Evolutionary conservation across 2,888 invertebrate species (phyloP), one percentile per base, ranked within the genome.

Genomic region (Perizoma flavofasciatum): DNA sequence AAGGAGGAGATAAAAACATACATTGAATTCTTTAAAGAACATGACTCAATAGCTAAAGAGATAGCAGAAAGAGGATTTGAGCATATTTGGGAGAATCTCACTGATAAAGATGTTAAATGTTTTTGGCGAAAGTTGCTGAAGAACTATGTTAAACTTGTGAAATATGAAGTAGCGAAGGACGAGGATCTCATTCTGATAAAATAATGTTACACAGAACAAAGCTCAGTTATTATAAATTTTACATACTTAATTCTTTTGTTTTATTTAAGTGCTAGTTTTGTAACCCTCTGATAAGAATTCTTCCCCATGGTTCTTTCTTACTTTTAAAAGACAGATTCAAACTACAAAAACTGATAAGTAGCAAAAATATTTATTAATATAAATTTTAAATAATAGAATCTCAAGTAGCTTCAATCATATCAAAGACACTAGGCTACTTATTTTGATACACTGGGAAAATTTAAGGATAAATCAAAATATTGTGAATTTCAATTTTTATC

Each of bases 61-160:
- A 98, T 99, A 65, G 98, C 98, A 0, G 88, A 95, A 56, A 93
- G 95, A 71, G 99, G 99, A 0, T 95, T 94, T 76, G 89, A 95
- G 69, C 96, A 98, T 77, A 95, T 99, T 74, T 95, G 95, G 95
- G 93, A 97, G 56, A 95, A 97, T 87, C 92, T 99, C 59, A 94
- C 94, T 70, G 95, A 98, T 92, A 93, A 95, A 56, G 96, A 98
- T 84, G 93, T 99, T 0, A 92, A 92, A 66, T 98, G 97, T 78
- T 99, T 97, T 82, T 99, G 99, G 98, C 93, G 92, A 68, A 94
- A 93, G 67, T 88, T 98, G 57, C 84, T 99, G 6, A 93, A 92
- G 60, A 92, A 92, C 70, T 98, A 98, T 85, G 91, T 95, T 1
- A 95, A 95, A 76, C 88, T 98, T 47, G 77, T 98, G 6, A 95